Evolutionary conservation across 1,140 invertebrate genomes (phyloP).

Genomic region (Drosophila nannoptera): DNA sequence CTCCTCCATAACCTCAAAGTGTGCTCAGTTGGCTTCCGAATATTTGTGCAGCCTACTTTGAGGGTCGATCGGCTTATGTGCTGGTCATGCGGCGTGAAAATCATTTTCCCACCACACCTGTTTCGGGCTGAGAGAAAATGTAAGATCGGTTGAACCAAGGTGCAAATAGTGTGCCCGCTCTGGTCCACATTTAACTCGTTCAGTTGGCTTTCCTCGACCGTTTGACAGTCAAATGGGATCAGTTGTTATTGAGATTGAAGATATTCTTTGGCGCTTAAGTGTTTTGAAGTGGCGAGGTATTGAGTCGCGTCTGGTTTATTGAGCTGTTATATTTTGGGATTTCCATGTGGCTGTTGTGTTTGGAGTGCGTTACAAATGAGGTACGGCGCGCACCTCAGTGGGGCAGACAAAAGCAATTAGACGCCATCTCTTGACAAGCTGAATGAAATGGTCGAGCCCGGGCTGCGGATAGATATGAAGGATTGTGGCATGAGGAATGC

Average conservation of each 20-base stretch:
- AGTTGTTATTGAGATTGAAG: constrained; percentile 68
- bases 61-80: neutral
- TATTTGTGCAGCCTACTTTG: neutral
- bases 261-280: constrained; percentile 74
- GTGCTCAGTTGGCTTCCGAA: neutral
- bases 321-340: constrained; percentile 67
- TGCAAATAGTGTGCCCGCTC: too few relatives aligned
- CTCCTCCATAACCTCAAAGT: neutral
- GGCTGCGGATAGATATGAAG: constrained; percentile 27
- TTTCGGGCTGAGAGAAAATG: too few relatives aligned
- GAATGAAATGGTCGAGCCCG: constrained; percentile 60
- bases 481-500: constrained; percentile 39
- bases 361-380: constrained; percentile 62
- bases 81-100: neutral
- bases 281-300: constrained; percentile 39
- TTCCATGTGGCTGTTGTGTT: constrained; percentile 6
- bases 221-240: constrained; percentile 68
- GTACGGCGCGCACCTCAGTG: constrained; percentile 65
- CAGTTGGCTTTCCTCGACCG: constrained; percentile 22
- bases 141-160: too few relatives aligned
- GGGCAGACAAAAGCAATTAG: constrained; percentile 76
- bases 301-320: constrained; percentile 53
- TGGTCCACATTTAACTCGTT: neutral
- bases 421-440: constrained; percentile 70
- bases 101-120: too few relatives aligned